Conservation (phyloP, 2,888 invertebrate species). For the Blera fallax region DNA sequence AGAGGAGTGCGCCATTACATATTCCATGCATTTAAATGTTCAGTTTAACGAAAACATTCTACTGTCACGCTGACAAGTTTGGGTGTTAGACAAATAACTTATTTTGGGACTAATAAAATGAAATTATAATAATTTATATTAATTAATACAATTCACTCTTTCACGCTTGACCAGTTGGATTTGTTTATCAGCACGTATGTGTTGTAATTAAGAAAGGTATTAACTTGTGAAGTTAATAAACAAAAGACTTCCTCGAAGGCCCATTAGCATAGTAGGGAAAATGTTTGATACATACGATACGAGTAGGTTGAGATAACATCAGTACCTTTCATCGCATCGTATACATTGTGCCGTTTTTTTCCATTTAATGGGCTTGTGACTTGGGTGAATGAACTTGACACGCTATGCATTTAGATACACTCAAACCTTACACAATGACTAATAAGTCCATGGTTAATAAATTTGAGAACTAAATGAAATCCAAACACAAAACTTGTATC, state of each 20-base stretch:
- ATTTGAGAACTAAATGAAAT: no score
- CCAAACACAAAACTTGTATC: no score
- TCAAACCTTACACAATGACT: no score
- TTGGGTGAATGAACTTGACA: no score
- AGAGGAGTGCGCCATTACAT: not conserved
- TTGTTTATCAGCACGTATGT: not conserved
- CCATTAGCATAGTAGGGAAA: not conserved
- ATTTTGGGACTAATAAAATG: not conserved
- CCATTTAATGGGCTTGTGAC: no score
- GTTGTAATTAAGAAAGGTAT: not conserved
- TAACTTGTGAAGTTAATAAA: not conserved
- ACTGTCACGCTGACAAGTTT: not conserved
- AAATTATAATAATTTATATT: not conserved
- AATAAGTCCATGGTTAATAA: no score
- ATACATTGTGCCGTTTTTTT: no score
- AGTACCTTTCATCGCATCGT: no score
- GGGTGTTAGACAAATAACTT: not conserved
- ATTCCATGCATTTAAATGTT: constrained; percentile 23
- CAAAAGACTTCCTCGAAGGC: not conserved
- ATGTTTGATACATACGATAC: not conserved
- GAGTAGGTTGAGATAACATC: no score
- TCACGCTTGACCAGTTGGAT: not conserved
- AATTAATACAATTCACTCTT: not conserved
- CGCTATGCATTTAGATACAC: no score
- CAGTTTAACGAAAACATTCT: not conserved